Evolutionary conservation across 2,888 invertebrate species (phyloP).

Genomic region (Pollenia labialis): DNA sequence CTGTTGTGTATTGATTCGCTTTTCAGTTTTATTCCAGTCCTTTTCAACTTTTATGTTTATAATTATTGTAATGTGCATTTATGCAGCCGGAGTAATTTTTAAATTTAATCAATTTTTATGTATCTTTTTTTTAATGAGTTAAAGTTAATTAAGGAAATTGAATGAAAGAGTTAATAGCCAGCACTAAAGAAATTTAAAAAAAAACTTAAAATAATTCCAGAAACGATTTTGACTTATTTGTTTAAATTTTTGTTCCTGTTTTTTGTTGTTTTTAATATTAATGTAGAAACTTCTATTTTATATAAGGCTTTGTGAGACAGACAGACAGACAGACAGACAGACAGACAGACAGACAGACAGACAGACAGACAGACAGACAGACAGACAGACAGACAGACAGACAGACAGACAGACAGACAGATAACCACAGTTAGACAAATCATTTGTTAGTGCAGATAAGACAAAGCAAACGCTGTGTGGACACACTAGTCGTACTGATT

Average conservation of each 20-base stretch:
- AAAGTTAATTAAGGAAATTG: background rate
- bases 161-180: background rate
- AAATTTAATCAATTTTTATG: no score
- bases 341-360: slow-evolving; percentile 13
- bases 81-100: no score
- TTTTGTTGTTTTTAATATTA: background rate
- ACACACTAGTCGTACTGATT: background rate
- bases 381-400: slow-evolving; percentile 16
- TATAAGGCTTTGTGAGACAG: background rate
- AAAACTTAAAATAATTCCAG: background rate
- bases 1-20: slow-evolving; percentile 8
- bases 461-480: background rate
- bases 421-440: slow-evolving; percentile 26
- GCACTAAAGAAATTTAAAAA: background rate
- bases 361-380: slow-evolving; percentile 13
- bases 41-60: no score
- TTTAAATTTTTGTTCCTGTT: no score
- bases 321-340: slow-evolving; percentile 13
- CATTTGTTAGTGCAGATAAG: slow-evolving; percentile 36
- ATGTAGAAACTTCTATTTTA: background rate
- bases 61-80: no score
- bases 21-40: background rate
- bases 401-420: slow-evolving; percentile 12
- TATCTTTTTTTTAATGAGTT: no score
- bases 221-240: background rate